Conservation (phyloP, 2,888 invertebrate genomes). For the Euspilapteryx auroguttella region DNA sequence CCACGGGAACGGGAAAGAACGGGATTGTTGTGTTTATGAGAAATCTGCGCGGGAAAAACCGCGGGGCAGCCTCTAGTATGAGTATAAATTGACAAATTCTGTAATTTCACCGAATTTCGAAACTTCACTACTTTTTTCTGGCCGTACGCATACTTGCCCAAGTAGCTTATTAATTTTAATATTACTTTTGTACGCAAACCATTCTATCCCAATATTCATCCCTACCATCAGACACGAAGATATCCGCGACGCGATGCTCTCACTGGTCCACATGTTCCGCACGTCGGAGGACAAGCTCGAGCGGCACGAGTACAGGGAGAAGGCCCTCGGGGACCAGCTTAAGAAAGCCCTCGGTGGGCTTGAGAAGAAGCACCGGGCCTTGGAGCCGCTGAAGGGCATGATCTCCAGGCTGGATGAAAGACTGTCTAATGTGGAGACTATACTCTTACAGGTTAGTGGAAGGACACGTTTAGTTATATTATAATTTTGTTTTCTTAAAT, state of each 20-base stretch:
- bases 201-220: too few species aligned
- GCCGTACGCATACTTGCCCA: too few species aligned
- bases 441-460: slow-evolving; percentile 65
- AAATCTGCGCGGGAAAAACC: too few species aligned
- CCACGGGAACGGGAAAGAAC: too few species aligned
- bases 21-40: too few species aligned
- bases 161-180: neutral
- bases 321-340: slow-evolving; percentile 75
- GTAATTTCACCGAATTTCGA: too few species aligned
- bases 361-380: slow-evolving; percentile 71
- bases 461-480: neutral
- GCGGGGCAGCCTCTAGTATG: too few species aligned
- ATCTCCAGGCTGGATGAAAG: slow-evolving; percentile 74
- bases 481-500: neutral
- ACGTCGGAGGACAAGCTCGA: slow-evolving; percentile 81
- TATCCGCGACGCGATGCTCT: slow-evolving; percentile 77
- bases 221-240: slow-evolving; percentile 74
- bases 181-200: neutral
- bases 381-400: slow-evolving; percentile 71
- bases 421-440: slow-evolving; percentile 74
- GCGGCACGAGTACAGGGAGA: slow-evolving; percentile 80
- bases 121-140: too few species aligned
- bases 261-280: slow-evolving; percentile 78
- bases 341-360: slow-evolving; percentile 72
- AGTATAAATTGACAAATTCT: too few species aligned